Conservation (phyloP, 2,797 vertebrate genomes). For the Semotilus atromaculatus region DNA sequence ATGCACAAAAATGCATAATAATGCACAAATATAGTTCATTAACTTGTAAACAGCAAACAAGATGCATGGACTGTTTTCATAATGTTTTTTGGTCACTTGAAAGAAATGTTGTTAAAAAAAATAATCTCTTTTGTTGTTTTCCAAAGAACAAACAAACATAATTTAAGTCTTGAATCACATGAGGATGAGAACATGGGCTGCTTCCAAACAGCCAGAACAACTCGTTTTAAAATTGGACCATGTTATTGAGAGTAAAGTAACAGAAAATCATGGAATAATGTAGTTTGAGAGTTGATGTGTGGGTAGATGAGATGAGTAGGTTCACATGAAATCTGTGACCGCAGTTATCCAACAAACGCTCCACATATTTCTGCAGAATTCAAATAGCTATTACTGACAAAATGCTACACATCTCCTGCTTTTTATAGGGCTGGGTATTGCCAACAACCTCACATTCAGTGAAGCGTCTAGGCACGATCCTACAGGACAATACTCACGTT, state of each 20-base stretch:
- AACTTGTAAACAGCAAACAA: neutral
- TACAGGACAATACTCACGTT: slow-evolving; percentile 69
- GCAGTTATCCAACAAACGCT: neutral
- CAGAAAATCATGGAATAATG: neutral
- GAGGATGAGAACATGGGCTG: neutral
- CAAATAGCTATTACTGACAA: neutral
- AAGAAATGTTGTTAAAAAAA: neutral
- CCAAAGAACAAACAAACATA: neutral
- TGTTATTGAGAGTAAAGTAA: slow-evolving; percentile 10
- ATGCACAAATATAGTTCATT: neutral
- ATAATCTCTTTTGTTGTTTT: neutral
- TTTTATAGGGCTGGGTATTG: too few species aligned
- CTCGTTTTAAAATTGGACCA: neutral
- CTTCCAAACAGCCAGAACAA: neutral
- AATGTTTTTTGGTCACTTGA: neutral
- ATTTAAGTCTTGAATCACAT: neutral
- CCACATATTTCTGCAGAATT: slow-evolving; percentile 4
- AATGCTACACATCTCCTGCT: neutral
- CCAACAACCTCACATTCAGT: neutral
- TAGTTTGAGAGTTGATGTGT: neutral
- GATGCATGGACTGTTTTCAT: neutral
- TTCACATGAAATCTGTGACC: neutral
- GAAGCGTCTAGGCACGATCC: neutral
- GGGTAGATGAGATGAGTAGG: slow-evolving; percentile 5
- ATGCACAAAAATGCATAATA: neutral